These are phyloP conservation scores for Protodeltote pygarga DNA, from an alignment of 2,888 invertebrate genomes.

Conservation along the genomic window DNA sequence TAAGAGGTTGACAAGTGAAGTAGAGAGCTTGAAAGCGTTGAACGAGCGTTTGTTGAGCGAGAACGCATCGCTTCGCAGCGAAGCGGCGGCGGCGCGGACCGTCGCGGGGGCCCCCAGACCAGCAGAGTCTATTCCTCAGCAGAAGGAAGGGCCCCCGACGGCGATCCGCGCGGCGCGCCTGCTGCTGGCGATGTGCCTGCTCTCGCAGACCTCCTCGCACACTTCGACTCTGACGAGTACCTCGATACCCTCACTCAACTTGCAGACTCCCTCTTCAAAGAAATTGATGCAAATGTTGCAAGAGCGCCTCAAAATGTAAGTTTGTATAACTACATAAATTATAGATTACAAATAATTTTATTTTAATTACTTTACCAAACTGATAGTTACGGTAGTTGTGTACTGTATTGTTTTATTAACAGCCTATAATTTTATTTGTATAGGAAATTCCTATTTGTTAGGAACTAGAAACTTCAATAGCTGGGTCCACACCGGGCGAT, in stretches of 20 bases:
- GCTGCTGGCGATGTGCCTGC: constrained; percentile 93
- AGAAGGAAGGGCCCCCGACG: constrained; percentile 94
- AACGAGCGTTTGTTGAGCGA: constrained; percentile 90
- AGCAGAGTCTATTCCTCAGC: constrained; percentile 97
- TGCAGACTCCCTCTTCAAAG: constrained; percentile 93
- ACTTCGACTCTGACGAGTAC: constrained; percentile 91
- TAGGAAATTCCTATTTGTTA: too few species aligned
- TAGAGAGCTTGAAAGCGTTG: constrained; percentile 88
- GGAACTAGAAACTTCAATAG: too few species aligned
- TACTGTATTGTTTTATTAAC: too few species aligned
- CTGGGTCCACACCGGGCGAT: too few species aligned
- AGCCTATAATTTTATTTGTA: too few species aligned
- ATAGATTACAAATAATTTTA: too few species aligned
- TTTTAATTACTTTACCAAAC: too few species aligned
- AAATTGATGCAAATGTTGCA: constrained; percentile 90
- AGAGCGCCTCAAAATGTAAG: constrained; percentile 89
- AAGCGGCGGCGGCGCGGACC: constrained; percentile 87
- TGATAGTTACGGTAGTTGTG: too few species aligned
- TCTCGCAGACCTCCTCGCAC: constrained; percentile 94
- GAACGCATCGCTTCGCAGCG: constrained; percentile 87
- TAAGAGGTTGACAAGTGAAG: constrained; percentile 88
- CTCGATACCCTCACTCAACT: constrained; percentile 92
- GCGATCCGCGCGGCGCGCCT: constrained; percentile 90
- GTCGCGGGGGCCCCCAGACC: constrained; percentile 91
- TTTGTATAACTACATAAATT: constrained; percentile 25